Evolutionary conservation across 2,113 vertebrate species (phyloP).

Genomic region (Pseudolaguvia tuberculata): DNA sequence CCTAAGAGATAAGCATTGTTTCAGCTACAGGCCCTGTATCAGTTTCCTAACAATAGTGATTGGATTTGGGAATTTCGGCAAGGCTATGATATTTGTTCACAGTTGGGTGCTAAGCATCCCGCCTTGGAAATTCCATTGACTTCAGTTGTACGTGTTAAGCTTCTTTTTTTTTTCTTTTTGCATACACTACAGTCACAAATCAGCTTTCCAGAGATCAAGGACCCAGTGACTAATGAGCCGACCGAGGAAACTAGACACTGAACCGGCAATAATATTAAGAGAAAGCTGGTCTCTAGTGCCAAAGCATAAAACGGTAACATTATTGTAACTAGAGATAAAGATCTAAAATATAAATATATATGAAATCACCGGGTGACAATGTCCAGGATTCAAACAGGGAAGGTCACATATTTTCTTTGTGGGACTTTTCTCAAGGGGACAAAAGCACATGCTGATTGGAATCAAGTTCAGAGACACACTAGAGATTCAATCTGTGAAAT

Average conservation of each 20-base stretch:
- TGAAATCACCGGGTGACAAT: background rate
- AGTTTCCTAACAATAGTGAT: background rate
- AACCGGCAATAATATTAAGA: background rate
- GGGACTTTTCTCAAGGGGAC: background rate
- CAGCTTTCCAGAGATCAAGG: background rate
- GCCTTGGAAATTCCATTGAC: conserved; percentile 1
- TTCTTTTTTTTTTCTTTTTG: background rate
- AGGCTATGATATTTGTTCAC: background rate
- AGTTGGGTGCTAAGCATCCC: background rate
- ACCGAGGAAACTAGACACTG: background rate
- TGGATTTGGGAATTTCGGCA: background rate
- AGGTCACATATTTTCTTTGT: background rate
- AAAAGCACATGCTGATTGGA: background rate
- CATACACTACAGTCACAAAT: background rate
- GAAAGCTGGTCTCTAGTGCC: background rate
- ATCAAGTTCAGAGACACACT: conserved; percentile 14
- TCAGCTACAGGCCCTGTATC: background rate
- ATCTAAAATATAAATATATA: too few relatives aligned
- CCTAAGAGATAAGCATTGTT: background rate
- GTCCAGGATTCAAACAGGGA: background rate
- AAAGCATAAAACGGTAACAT: background rate
- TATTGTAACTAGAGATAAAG: background rate
- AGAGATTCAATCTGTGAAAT: conserved; percentile 43
- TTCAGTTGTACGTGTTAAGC: background rate
- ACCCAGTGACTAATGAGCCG: background rate